A percentile compares a stretch with the other conserved stretches of the same genome.
phyloP scores from a whole-genome alignment of 2,797 vertebrate species.

The Syncerus caffer region DNA sequence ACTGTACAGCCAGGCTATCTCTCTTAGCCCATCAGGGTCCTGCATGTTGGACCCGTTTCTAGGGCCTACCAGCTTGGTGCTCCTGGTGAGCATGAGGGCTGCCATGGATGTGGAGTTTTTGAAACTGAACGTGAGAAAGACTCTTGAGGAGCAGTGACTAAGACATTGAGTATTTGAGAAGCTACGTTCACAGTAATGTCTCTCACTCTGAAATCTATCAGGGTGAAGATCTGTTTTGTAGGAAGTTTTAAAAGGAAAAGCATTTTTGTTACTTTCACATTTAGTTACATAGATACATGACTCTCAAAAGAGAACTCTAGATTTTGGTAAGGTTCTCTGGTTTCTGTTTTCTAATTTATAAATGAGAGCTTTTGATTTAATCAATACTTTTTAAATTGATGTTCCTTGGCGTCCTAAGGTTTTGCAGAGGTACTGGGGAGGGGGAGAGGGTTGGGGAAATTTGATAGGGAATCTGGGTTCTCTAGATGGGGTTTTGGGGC shows the following conservation, averaged over 20 bases:
- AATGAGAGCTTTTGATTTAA: neutral
- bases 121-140: neutral
- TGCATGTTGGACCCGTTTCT: neutral
- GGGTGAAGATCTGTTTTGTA: neutral
- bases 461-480: neutral
- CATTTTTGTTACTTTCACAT: neutral
- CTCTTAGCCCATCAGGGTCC: neutral
- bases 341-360: constrained; percentile 16
- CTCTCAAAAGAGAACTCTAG: neutral
- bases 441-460: neutral
- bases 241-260: neutral
- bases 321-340: neutral
- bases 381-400: neutral
- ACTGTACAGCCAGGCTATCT: neutral
- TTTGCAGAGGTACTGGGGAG: neutral
- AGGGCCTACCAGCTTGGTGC: neutral
- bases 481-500: neutral
- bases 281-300: neutral
- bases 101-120: neutral
- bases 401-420: neutral
- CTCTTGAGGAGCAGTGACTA: neutral
- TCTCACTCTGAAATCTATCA: neutral
- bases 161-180: neutral
- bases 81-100: neutral
- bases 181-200: neutral